Base-by-base conservation (phyloP, 2,113 vertebrate genomes). In the Sorex araneus region DNA sequence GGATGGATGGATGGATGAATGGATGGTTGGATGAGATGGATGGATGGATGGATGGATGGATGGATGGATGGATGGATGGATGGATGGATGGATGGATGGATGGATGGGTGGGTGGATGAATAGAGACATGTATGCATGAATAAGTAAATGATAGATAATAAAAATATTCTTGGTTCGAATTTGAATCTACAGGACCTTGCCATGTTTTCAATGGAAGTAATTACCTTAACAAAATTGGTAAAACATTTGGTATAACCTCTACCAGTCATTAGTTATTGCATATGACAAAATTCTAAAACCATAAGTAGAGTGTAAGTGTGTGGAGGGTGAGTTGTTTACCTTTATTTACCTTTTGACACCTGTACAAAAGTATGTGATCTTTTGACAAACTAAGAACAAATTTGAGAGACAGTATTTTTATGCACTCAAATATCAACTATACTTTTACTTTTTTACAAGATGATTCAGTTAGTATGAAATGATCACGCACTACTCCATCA, bases 221-320 rank as follows among this genome's bases (percentile, higher is more conserved):
- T 34, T 66, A 32, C 32, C 85, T 85, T 74, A 50, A 50, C 45
- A 73, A 21, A 81, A 80, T 9, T 2, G 13, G 23, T 4, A 21
- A 34, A 60, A 71, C 30, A 85, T 43, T 60, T 47, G 71, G 21
- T 9, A 25, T 32, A 63, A 32, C 23, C 25, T 27, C 50, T 64
- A 2, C 9, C 16, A 34, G 5, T 8, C 50, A 89, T 60, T 47
- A 43, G 36, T 21, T 27, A 50, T 84, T 86, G 64, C 43, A 60
- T 25, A 8, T 21, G 45, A 19, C 73, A 23, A 80, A 25, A 3
- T 25, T 70, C 11, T 45, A 13, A 89, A 71, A 40, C 32, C 11
- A 3, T 40, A 67, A 50, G 11, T 40, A 7, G 30, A 45, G 11
- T 30, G 0, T 21, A 28, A 43, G 28, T 18, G 1, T 1, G 0